Evolutionary conservation across 1,140 invertebrate genomes (phyloP), one percentile per base, ranked within the genome.

Genomic region (Trialeurodes vaporariorum): DNA sequence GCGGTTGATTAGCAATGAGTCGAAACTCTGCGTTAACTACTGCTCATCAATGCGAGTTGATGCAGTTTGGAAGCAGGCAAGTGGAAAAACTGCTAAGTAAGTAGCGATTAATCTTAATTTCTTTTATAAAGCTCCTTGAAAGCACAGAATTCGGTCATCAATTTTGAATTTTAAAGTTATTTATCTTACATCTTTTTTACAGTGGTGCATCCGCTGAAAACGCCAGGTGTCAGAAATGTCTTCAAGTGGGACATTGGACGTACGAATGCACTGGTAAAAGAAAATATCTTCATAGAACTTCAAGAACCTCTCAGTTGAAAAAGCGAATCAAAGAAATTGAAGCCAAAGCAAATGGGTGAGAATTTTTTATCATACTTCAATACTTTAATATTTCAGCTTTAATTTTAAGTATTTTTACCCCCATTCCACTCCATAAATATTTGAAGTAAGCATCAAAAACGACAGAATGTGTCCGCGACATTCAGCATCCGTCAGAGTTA

Each of bases 231-330:
- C 73, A 74, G 62, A 75, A 74, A 63, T 74, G 74, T 58, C 61
- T 73, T 12, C 73, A 74, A 63, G 63, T 26, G 34, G 74, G 73
- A 2, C 73, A 75, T 62, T 74, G 74, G 74, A 75, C 73, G 11
- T 74, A 72, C 61, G 72, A 75, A 59, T 74, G 74, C 59, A 75
- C 71, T 62, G 73, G 71, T 25, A 74, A 74, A 64, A 67, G 74
- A 22, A 74, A 75, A 64, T 70, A 73, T 67, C 59, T 72, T 0
- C 40, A 69, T 64, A 66, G 73, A 22, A 61, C 69, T 2, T 73
- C 73, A 22, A 67, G 72, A n/a, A 72, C 72, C 34, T 61, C 70
- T 0, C 69, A 67, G 26, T 25, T 67, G 0, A 70, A 69, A 21
- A 67, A 63, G 59, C 40, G 66, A 22, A 24, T 69, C 21, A 68